phyloP scores from a whole-genome alignment of 2,797 vertebrate species.

The Glyptemys insculpta region DNA sequence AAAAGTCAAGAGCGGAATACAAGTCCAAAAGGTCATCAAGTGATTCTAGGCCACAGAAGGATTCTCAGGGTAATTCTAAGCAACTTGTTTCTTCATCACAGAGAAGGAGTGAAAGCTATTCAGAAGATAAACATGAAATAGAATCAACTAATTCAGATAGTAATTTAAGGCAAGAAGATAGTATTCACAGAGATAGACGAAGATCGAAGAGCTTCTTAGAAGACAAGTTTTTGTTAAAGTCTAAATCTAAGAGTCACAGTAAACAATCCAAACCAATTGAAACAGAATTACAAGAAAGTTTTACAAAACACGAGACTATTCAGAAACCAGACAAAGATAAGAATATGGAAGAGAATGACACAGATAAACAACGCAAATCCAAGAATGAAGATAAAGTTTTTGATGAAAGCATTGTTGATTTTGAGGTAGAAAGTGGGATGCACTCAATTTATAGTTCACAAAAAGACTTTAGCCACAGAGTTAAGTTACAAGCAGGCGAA shows the following conservation, averaged over 20 bases:
- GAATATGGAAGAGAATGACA: slow-evolving; percentile 77
- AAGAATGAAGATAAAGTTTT: slow-evolving; percentile 85
- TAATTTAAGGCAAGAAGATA: slow-evolving; percentile 87
- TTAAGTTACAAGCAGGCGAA: slow-evolving; percentile 77
- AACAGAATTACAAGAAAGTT: slow-evolving; percentile 80
- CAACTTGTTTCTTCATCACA: slow-evolving; percentile 71
- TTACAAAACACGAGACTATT: slow-evolving; percentile 58
- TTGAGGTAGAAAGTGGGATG: background rate
- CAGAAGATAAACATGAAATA: slow-evolving; percentile 89
- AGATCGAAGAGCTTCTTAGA: slow-evolving; percentile 88
- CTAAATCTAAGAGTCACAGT: slow-evolving; percentile 84
- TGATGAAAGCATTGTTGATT: slow-evolving; percentile 66
- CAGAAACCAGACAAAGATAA: slow-evolving; percentile 85
- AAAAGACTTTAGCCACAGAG: slow-evolving; percentile 77
- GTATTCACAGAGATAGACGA: slow-evolving; percentile 86
- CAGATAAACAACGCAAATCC: slow-evolving; percentile 85
- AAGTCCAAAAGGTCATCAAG: slow-evolving; percentile 85
- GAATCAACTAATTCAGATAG: slow-evolving; percentile 82
- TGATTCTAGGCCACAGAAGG: slow-evolving; percentile 86
- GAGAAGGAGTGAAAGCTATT: slow-evolving; percentile 82
- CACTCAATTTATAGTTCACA: slow-evolving; percentile 67
- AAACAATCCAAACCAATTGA: slow-evolving; percentile 83
- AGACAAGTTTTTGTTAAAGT: slow-evolving; percentile 84
- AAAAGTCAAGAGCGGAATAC: slow-evolving; percentile 84
- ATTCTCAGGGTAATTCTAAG: slow-evolving; percentile 81